Percentiles rank a stretch among this genome's conserved stretches.
Evolutionary conservation across 2,113 vertebrate species (phyloP).

Genomic region (Laticauda laticaudata): DNA sequence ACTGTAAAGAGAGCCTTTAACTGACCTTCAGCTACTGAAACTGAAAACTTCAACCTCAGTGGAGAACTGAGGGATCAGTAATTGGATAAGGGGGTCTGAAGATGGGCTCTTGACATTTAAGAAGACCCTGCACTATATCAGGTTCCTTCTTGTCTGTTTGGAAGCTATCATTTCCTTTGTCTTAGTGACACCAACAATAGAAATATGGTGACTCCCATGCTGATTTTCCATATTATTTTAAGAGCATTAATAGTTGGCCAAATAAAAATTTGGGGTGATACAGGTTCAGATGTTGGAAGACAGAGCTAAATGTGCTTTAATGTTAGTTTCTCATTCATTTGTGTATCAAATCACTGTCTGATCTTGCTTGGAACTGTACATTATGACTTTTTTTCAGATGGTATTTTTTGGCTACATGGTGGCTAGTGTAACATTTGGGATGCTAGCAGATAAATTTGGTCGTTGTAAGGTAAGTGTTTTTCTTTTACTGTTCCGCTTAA

Average conservation of each 20-base stretch:
- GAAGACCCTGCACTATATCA: neutral
- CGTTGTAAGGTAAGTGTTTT: slow-evolving; percentile 86
- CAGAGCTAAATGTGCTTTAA: neutral
- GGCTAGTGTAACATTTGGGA: slow-evolving; percentile 84
- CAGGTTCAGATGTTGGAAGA: neutral
- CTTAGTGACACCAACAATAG: neutral
- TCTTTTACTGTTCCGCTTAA: neutral
- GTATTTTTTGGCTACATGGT: slow-evolving; percentile 96
- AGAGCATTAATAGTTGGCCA: neutral
- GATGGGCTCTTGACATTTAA: neutral
- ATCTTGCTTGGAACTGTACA: neutral
- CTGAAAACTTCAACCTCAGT: neutral
- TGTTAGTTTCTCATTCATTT: neutral
- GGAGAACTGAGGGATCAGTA: neutral
- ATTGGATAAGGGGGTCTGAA: neutral
- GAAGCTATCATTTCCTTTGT: neutral
- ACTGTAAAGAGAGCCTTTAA: neutral
- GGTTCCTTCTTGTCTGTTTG: neutral
- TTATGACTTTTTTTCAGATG: slow-evolving; percentile 73
- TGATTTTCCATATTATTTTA: neutral
- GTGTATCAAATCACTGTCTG: neutral
- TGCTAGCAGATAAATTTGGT: slow-evolving; percentile 86
- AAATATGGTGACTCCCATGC: neutral
- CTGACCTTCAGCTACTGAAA: neutral
- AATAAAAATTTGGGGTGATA: neutral